Evolutionary conservation across 2,797 vertebrate genomes (phyloP).

Genomic region (Amphiprion clarkii): DNA sequence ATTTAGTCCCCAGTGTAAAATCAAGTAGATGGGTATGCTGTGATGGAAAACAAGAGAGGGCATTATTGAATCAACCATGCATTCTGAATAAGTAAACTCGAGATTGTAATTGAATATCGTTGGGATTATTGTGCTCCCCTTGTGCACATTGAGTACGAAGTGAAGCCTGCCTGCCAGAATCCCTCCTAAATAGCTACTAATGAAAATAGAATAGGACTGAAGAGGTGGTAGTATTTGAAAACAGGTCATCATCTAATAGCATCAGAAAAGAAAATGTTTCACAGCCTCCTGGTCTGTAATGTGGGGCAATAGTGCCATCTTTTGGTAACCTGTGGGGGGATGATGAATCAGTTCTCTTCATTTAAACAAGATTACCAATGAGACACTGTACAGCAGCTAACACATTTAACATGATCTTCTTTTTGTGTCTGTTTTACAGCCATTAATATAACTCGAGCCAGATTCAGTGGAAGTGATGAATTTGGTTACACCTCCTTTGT

Average conservation of each 20-base stretch:
- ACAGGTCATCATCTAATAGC: slow-evolving; percentile 79
- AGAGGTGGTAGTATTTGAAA: slow-evolving; percentile 79
- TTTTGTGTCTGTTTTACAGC: slow-evolving; percentile 77
- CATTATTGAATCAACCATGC: slow-evolving; percentile 73
- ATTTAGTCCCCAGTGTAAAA: slow-evolving; percentile 71
- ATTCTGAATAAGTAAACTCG: slow-evolving; percentile 71
- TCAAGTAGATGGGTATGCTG: slow-evolving; percentile 71
- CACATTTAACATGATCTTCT: background rate
- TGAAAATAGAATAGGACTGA: slow-evolving; percentile 79
- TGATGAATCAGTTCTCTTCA: slow-evolving; percentile 30
- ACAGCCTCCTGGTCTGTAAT: slow-evolving; percentile 11
- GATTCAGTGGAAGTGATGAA: slow-evolving; percentile 87
- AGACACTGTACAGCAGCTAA: slow-evolving; percentile 12
- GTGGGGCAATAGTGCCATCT: slow-evolving; percentile 87
- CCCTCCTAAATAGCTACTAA: slow-evolving; percentile 77
- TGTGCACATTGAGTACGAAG: slow-evolving; percentile 67
- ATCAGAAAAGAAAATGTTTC: slow-evolving; percentile 62
- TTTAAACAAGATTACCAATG: slow-evolving; percentile 26
- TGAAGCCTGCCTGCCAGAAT: slow-evolving; percentile 62
- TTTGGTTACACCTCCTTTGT: slow-evolving; percentile 91
- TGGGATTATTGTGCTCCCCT: slow-evolving; percentile 63
- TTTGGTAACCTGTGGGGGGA: slow-evolving; percentile 63
- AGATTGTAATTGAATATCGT: slow-evolving; percentile 76
- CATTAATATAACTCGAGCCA: slow-evolving; percentile 86
- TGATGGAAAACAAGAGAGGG: slow-evolving; percentile 59